Percentiles rank a stretch among this genome's conserved stretches.
Conservation (phyloP, 2,113 vertebrate species). For the Acinonyx jubatus region DNA sequence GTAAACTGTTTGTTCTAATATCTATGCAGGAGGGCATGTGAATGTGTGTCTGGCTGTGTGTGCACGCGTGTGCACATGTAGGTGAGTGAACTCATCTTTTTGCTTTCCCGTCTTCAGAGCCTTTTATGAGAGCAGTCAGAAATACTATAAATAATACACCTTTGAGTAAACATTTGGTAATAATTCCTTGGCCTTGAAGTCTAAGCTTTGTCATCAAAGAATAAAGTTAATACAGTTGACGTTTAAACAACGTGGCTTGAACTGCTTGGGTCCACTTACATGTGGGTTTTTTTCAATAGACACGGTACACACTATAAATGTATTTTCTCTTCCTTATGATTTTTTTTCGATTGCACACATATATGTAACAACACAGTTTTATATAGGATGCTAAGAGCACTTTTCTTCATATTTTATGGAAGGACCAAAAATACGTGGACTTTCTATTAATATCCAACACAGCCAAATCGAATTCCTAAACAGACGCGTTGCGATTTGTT, state of each 20-base stretch:
- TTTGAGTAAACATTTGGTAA: not conserved
- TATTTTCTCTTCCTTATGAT: not conserved
- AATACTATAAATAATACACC: not conserved
- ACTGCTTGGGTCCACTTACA: not conserved
- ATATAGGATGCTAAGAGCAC: slow-evolving; percentile 68
- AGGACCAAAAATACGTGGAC: slow-evolving; percentile 61
- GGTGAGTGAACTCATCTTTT: not conserved
- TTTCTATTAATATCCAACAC: slow-evolving; percentile 43
- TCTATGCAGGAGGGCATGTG: not conserved
- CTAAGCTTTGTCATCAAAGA: not conserved
- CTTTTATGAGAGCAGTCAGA: not conserved
- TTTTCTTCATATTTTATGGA: slow-evolving; percentile 66
- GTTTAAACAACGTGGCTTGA: not conserved
- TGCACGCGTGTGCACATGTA: not conserved
- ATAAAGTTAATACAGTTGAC: not conserved
- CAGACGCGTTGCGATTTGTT: slow-evolving; percentile 64
- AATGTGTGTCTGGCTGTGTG: not conserved
- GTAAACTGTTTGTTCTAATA: not conserved
- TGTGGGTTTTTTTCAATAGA: not conserved
- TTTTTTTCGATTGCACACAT: slow-evolving; percentile 18
- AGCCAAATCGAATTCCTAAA: slow-evolving; percentile 74
- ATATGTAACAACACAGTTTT: slow-evolving; percentile 64
- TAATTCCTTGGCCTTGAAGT: not conserved
- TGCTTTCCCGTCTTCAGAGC: not conserved
- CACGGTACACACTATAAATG: not conserved